phyloP scores from a whole-genome alignment of 2,888 invertebrate genomes.

The Dynastes grantii region DNA sequence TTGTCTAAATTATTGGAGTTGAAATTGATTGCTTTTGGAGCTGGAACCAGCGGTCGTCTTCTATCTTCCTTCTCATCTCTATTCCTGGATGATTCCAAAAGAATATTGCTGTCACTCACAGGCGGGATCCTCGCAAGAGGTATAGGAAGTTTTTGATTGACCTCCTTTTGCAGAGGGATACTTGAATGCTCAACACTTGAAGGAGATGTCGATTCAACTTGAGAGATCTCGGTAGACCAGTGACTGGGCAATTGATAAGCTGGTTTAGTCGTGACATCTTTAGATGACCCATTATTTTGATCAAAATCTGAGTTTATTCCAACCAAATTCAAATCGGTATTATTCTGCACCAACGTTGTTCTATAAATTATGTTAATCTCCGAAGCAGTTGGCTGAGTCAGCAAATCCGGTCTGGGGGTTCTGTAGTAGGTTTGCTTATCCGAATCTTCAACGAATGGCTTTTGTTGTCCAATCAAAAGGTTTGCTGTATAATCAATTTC shows the following conservation, averaged over 20 bases:
- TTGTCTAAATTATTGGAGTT: conserved; percentile 40
- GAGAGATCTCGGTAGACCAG: conserved; percentile 72
- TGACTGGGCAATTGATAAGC: conserved; percentile 73
- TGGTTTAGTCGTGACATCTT: conserved; percentile 66
- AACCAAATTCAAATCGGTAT: conserved; percentile 67
- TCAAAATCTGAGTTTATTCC: conserved; percentile 70
- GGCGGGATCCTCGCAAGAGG: background rate
- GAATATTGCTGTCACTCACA: background rate
- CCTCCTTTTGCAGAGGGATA: background rate
- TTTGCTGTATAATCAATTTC: conserved; percentile 81
- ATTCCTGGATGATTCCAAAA: background rate
- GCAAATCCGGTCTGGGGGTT: conserved; percentile 81
- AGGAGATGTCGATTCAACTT: conserved; percentile 44
- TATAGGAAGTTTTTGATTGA: background rate
- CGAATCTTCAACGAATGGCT: conserved; percentile 78
- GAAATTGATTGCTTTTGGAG: conserved; percentile 44
- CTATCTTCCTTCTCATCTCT: background rate
- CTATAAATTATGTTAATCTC: conserved; percentile 64
- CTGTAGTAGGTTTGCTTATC: conserved; percentile 77
- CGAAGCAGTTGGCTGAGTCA: conserved; percentile 72
- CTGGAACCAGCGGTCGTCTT: background rate
- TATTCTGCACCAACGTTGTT: conserved; percentile 52
- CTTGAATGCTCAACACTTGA: background rate
- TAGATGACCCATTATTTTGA: conserved; percentile 69
- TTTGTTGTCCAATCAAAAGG: conserved; percentile 82